These are phyloP conservation scores for Ariopsis seemanni DNA, from an alignment of 2,113 vertebrate genomes.

Conservation along the genomic window DNA sequence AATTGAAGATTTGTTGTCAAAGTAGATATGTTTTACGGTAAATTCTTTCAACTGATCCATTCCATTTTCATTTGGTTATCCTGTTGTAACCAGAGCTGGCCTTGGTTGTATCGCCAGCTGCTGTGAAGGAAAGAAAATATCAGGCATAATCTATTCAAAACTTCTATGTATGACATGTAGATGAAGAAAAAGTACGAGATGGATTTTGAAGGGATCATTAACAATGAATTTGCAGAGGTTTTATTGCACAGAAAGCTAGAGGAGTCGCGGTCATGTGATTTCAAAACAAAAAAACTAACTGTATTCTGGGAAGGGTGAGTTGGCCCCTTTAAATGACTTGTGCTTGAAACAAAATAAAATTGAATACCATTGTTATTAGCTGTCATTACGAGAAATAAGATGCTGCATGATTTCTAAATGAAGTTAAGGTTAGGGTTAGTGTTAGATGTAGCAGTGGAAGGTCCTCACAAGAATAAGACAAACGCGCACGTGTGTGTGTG, in stretches of 20 bases:
- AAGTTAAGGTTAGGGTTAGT: neutral
- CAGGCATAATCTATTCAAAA: too few species aligned
- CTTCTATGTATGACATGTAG: too few species aligned
- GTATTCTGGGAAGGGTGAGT: neutral
- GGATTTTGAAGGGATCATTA: too few species aligned
- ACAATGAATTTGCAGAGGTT: too few species aligned
- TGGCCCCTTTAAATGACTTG: neutral
- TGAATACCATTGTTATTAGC: neutral
- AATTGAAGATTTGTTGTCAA: too few species aligned
- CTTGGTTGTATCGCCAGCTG: too few species aligned
- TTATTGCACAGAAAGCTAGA: neutral
- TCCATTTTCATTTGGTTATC: too few species aligned
- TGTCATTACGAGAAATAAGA: neutral
- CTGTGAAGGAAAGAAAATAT: too few species aligned
- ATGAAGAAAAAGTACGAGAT: too few species aligned
- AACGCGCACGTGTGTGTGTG: neutral
- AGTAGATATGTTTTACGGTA: too few species aligned
- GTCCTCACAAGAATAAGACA: neutral
- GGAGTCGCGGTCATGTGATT: neutral
- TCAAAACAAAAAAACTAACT: neutral
- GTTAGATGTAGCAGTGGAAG: neutral
- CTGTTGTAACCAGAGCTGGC: too few species aligned
- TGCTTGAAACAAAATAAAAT: neutral
- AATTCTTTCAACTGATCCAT: too few species aligned
- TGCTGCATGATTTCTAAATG: neutral